Evolutionary conservation across 2,888 invertebrate species (phyloP).

Genomic region (Venustoraphidia nigricollis): DNA sequence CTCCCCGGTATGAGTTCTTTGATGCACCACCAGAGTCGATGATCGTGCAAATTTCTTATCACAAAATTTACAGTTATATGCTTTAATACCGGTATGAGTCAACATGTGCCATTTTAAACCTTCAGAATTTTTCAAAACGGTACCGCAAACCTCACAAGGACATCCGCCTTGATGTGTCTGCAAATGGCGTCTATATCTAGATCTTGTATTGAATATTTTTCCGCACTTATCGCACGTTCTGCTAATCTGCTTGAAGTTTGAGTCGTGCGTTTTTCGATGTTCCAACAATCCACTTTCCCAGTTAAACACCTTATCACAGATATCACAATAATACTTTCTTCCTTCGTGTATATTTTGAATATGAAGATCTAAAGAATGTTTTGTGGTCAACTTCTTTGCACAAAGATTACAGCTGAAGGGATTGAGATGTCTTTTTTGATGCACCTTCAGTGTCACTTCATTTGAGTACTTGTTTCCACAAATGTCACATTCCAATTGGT

Average conservation of each 20-base stretch:
- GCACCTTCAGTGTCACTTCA: too few species aligned
- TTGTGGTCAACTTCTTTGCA: constrained; percentile 26
- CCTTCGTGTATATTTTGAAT: constrained; percentile 26
- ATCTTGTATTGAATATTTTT: constrained; percentile 9
- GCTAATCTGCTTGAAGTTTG: neutral
- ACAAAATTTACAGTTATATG: constrained; percentile 29
- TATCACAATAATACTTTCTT: constrained; percentile 31
- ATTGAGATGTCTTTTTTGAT: too few species aligned
- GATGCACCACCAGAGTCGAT: constrained; percentile 25
- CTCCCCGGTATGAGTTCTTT: constrained; percentile 17
- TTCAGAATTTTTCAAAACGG: constrained; percentile 27
- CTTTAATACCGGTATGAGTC: constrained; percentile 31
- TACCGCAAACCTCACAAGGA: constrained; percentile 31
- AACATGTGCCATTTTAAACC: constrained; percentile 29
- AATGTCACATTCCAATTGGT: too few species aligned
- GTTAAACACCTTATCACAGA: constrained; percentile 31
- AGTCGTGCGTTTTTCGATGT: constrained; percentile 1
- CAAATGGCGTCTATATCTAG: neutral
- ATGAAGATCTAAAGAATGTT: constrained; percentile 29
- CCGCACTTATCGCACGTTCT: constrained; percentile 12
- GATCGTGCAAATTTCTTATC: constrained; percentile 31
- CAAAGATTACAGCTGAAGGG: constrained; percentile 26
- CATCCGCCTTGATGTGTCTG: constrained; percentile 18
- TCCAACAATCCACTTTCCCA: neutral
- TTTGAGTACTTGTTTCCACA: too few species aligned